Conservation (phyloP, 2,888 invertebrate species). For the Drosophila histrio region DNA sequence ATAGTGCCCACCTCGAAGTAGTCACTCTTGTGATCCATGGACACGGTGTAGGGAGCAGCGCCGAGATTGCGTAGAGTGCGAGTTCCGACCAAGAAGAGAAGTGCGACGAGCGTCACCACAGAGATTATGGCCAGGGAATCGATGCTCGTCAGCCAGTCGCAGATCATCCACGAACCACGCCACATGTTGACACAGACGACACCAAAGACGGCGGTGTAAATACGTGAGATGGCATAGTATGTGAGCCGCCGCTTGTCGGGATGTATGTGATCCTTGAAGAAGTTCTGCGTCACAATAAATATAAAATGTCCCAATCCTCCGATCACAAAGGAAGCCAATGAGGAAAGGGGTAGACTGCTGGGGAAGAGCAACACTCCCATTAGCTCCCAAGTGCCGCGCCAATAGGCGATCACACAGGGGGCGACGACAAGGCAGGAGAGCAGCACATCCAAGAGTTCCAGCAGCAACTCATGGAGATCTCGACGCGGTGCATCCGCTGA, state of each 20-base stretch:
- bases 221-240: slow-evolving; percentile 89
- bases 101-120: slow-evolving; percentile 88
- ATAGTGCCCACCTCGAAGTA: slow-evolving; percentile 94
- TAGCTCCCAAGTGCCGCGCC: slow-evolving; percentile 94
- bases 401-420: slow-evolving; percentile 93
- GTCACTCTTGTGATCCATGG: slow-evolving; percentile 89
- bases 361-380: slow-evolving; percentile 90
- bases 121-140: slow-evolving; percentile 85
- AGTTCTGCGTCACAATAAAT: slow-evolving; percentile 88
- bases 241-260: slow-evolving; percentile 89
- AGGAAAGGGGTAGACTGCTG: slow-evolving; percentile 86
- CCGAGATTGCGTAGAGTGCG: slow-evolving; percentile 91
- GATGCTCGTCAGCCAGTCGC: slow-evolving; percentile 89
- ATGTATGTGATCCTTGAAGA: slow-evolving; percentile 86
- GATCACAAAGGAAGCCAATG: slow-evolving; percentile 88
- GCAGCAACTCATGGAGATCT: slow-evolving; percentile 82
- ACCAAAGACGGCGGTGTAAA: slow-evolving; percentile 91
- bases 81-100: slow-evolving; percentile 88
- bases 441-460: slow-evolving; percentile 89
- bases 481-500: slow-evolving; percentile 61
- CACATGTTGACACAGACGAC: slow-evolving; percentile 94
- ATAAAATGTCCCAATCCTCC: slow-evolving; percentile 89
- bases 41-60: slow-evolving; percentile 92
- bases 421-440: slow-evolving; percentile 90
- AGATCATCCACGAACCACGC: slow-evolving; percentile 91